Percentiles rank a stretch among this genome's conserved stretches.
phyloP scores from a whole-genome alignment of 35 echinoderm and acorn worm genomes.

The Strongylocentrotus purpuratus region DNA sequence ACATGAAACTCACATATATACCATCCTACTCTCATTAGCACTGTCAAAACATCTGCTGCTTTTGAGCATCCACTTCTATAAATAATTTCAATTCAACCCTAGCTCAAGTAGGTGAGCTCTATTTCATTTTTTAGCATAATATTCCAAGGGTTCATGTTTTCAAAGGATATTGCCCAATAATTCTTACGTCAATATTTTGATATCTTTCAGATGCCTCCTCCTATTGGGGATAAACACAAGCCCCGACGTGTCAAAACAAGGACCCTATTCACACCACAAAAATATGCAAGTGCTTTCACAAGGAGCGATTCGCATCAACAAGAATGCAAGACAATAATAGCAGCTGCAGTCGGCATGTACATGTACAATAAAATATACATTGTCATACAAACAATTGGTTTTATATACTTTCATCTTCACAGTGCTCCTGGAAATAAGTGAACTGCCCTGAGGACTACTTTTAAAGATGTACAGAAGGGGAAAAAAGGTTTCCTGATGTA shows the following conservation, averaged over 20 bases:
- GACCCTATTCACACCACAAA: background rate
- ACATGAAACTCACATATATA: background rate
- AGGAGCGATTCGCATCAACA: too few relatives aligned
- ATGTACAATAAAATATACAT: too few relatives aligned
- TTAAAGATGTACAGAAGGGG: too few relatives aligned
- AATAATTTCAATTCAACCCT: background rate
- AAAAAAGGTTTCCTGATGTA: too few relatives aligned
- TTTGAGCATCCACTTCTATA: background rate
- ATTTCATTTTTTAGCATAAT: background rate
- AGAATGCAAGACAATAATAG: too few relatives aligned
- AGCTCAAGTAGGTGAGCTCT: background rate
- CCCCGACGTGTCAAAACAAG: background rate
- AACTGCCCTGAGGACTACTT: too few relatives aligned
- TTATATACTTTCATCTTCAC: too few relatives aligned
- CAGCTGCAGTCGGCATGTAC: too few relatives aligned
- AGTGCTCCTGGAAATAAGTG: too few relatives aligned
- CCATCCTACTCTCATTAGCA: background rate
- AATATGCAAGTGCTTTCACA: background rate
- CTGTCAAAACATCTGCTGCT: background rate
- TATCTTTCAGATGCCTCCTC: constrained; percentile 3
- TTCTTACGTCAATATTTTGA: background rate
- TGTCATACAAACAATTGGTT: too few relatives aligned
- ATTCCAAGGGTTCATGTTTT: background rate
- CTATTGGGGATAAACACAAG: constrained; percentile 2
- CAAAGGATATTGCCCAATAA: background rate